Evolutionary conservation across 2,113 vertebrate genomes (phyloP).

Genomic region (Apodemus speciosus): DNA sequence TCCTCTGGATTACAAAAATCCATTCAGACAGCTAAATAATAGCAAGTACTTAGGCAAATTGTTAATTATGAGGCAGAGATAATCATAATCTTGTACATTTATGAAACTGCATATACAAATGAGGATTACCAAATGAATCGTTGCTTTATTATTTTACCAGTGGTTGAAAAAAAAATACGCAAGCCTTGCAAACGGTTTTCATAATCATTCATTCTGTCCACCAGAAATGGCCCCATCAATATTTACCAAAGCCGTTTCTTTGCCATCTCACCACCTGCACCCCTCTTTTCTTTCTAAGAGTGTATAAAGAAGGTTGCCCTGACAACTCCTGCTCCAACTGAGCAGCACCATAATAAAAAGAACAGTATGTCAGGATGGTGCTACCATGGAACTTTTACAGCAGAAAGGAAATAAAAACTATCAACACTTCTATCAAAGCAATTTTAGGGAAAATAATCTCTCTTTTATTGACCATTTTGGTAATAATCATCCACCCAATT

Average conservation of each 20-base stretch:
- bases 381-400: slow-evolving; percentile 42
- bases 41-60: slow-evolving; percentile 86
- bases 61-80: slow-evolving; percentile 85
- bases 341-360: slow-evolving; percentile 14
- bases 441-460: background rate
- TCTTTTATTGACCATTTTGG: background rate
- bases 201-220: slow-evolving; percentile 58
- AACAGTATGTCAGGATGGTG: slow-evolving; percentile 18
- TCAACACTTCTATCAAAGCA: slow-evolving; percentile 9
- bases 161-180: slow-evolving; percentile 57
- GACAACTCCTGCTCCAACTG: background rate
- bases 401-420: slow-evolving; percentile 21
- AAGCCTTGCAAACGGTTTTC: slow-evolving; percentile 41
- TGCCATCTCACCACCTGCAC: background rate
- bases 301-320: slow-evolving; percentile 37
- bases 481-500: slow-evolving; percentile 7
- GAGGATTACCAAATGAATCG: slow-evolving; percentile 79
- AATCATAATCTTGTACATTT: slow-evolving; percentile 84
- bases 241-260: slow-evolving; percentile 57
- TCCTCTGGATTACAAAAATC: slow-evolving; percentile 83
- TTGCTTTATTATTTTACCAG: slow-evolving; percentile 75
- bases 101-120: slow-evolving; percentile 78
- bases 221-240: slow-evolving; percentile 18
- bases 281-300: background rate
- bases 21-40: slow-evolving; percentile 86